Evolutionary conservation across 2,113 vertebrate genomes (phyloP).

Genomic region (Pedetes capensis): DNA sequence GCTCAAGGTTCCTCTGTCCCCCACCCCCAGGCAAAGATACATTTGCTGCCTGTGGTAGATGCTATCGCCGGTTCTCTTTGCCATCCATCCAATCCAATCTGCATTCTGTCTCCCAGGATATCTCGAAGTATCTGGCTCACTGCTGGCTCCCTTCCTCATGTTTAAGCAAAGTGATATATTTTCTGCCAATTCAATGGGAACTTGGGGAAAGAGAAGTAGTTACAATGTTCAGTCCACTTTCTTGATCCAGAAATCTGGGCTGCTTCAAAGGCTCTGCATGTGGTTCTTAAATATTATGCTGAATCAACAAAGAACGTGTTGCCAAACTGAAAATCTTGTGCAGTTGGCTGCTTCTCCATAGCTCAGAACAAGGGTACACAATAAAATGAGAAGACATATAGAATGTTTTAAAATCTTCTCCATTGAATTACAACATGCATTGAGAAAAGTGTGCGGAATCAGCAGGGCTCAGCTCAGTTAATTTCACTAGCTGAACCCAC

Average conservation of each 20-base stretch:
- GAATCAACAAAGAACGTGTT: conserved; percentile 45
- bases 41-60: background rate
- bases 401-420: background rate
- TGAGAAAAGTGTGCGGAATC: background rate
- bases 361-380: conserved; percentile 16
- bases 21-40: background rate
- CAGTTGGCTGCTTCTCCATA: conserved; percentile 36
- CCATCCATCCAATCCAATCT: background rate
- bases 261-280: conserved; percentile 36
- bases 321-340: conserved; percentile 40
- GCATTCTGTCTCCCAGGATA: conserved; percentile 3
- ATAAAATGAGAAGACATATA: background rate
- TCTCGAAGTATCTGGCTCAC: conserved; percentile 29
- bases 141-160: conserved; percentile 28
- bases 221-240: conserved; percentile 37
- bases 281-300: conserved; percentile 48
- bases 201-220: conserved; percentile 1
- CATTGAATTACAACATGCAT: background rate
- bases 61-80: background rate
- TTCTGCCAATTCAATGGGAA: conserved; percentile 50
- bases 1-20: background rate
- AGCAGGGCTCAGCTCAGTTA: background rate
- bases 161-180: background rate
- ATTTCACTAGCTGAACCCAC: background rate
- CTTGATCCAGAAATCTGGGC: conserved; percentile 57